phyloP scores from a whole-genome alignment of 1,140 invertebrate species.

The Drosophila leontia region DNA sequence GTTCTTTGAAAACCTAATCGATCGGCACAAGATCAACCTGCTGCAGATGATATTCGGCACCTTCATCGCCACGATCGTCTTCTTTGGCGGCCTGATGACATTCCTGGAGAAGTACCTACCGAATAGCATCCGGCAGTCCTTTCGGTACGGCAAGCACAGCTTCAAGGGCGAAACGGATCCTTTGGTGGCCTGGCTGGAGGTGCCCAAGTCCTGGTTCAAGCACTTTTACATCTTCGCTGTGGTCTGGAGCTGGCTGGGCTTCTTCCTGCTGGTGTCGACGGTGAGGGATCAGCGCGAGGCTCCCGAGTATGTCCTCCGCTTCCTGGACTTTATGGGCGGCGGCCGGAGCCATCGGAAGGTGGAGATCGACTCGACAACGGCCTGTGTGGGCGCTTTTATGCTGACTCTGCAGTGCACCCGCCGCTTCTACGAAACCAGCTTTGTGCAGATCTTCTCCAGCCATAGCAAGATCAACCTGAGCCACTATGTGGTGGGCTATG shows the following conservation, averaged over 20 bases:
- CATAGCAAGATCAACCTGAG: conserved; percentile 91
- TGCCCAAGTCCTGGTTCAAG: conserved; percentile 91
- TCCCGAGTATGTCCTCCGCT: conserved; percentile 85
- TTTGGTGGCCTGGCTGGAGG: conserved; percentile 86
- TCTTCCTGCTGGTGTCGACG: conserved; percentile 85
- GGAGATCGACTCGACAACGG: conserved; percentile 85
- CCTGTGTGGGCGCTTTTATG: conserved; percentile 87
- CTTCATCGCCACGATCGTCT: conserved; percentile 85
- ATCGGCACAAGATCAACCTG: conserved; percentile 85
- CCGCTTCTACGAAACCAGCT: conserved; percentile 92
- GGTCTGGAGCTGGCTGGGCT: conserved; percentile 85
- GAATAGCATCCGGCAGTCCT: conserved; percentile 87
- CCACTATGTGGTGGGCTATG: conserved; percentile 91
- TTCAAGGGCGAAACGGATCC: conserved; percentile 86
- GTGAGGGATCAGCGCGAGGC: conserved; percentile 85
- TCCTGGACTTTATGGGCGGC: conserved; percentile 86
- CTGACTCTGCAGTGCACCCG: conserved; percentile 89
- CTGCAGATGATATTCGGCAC: conserved; percentile 87
- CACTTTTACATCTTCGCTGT: conserved; percentile 91
- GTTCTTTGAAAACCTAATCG: conserved; percentile 48
- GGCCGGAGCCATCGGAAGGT: conserved; percentile 85
- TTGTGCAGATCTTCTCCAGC: conserved; percentile 91
- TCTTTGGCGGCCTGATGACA: conserved; percentile 87
- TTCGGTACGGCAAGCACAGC: conserved; percentile 89
- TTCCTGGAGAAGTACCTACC: conserved; percentile 88